A percentile compares a stretch with the other conserved stretches of the same genome.
Evolutionary conservation across 2,797 vertebrate species (phyloP).

Genomic region (Mus caroli): DNA sequence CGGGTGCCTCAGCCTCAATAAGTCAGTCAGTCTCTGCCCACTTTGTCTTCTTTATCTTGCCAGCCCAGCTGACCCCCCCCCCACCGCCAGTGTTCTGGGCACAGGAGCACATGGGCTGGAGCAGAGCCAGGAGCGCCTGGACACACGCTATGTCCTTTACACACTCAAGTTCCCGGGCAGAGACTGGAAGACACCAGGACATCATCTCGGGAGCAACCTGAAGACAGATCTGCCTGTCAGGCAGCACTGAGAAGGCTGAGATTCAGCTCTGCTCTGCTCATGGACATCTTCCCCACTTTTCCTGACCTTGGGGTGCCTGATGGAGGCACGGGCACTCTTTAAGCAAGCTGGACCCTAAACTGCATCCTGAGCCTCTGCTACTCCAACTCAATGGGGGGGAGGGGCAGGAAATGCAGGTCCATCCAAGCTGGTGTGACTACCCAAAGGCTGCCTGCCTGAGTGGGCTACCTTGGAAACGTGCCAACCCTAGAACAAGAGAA

Average conservation of each 20-base stretch:
- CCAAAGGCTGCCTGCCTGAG: not conserved
- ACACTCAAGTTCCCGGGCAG: not conserved
- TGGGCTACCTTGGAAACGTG: not conserved
- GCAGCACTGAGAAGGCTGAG: not conserved
- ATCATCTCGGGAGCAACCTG: not conserved
- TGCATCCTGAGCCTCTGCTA: not conserved
- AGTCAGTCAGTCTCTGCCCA: not conserved
- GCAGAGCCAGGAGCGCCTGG: too few species aligned
- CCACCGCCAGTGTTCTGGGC: too few species aligned
- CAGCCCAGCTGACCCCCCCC: not conserved
- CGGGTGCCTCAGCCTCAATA: not conserved
- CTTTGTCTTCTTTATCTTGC: not conserved
- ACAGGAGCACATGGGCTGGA: not conserved
- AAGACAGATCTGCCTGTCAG: not conserved
- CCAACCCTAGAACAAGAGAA: not conserved
- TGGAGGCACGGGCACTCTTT: not conserved
- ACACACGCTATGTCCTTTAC: fast-evolving
- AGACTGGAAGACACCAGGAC: not conserved
- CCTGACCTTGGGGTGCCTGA: not conserved
- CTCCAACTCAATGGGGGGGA: too few species aligned
- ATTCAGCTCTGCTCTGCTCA: not conserved
- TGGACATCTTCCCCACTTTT: too few species aligned
- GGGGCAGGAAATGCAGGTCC: not conserved
- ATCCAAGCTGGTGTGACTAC: not conserved
- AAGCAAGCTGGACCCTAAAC: not conserved